These are phyloP conservation scores for Amaurobius ferox DNA, from an alignment of 2,888 invertebrate species.

Conservation along the genomic window DNA sequence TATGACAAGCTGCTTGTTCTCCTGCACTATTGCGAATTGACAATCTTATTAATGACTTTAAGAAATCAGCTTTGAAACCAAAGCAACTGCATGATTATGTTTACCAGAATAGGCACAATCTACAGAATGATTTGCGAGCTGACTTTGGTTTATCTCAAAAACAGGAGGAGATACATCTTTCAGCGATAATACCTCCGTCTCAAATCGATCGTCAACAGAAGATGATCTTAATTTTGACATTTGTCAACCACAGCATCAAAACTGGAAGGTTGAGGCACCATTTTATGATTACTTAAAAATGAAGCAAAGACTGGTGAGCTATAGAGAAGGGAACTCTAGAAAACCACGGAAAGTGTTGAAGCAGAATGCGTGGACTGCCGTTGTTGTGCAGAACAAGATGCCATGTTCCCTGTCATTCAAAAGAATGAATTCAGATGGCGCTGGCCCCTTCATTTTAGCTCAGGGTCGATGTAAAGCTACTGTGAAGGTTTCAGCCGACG, in stretches of 20 bases:
- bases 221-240: no score
- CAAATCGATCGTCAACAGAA: no score
- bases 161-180: no score
- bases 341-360: no score
- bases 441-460: neutral
- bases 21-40: neutral
- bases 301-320: neutral
- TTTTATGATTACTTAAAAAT: neutral
- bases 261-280: neutral
- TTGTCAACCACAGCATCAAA: no score
- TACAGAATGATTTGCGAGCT: neutral
- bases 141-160: neutral
- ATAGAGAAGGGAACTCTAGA: no score
- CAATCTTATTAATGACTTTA: neutral
- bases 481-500: neutral
- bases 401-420: neutral
- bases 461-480: neutral
- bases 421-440: neutral
- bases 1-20: neutral
- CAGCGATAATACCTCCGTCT: no score
- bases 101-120: neutral
- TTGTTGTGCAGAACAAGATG: neutral
- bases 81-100: neutral
- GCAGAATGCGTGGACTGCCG: neutral
- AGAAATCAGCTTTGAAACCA: neutral